Conservation (phyloP, 2,888 invertebrate genomes). For the Aquatica leii region DNA sequence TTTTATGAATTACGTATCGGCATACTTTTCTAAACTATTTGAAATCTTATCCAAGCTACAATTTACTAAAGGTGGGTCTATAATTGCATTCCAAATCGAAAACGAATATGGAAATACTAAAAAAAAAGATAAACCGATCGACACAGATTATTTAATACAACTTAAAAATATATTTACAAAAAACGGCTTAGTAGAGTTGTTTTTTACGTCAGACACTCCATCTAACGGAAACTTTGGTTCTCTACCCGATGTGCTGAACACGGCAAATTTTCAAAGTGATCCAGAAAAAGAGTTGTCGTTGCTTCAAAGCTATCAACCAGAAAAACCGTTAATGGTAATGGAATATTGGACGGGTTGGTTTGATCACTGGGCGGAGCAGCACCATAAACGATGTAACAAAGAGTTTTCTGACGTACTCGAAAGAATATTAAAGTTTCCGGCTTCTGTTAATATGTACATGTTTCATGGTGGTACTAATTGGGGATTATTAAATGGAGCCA, state of each 20-base stretch:
- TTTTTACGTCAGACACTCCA: slow-evolving; percentile 64
- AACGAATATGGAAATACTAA: slow-evolving; percentile 87
- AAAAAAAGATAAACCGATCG: slow-evolving; percentile 46
- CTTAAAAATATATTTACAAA: slow-evolving; percentile 55
- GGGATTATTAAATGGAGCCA: slow-evolving; percentile 66
- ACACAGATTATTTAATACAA: slow-evolving; percentile 56
- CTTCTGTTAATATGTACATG: slow-evolving; percentile 88
- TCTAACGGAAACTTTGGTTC: slow-evolving; percentile 54
- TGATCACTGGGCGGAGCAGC: slow-evolving; percentile 63
- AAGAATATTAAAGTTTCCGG: slow-evolving; percentile 50
- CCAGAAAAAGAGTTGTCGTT: slow-evolving; percentile 57
- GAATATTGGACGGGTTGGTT: slow-evolving; percentile 70
- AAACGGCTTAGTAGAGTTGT: slow-evolving; percentile 60
- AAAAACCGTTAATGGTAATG: slow-evolving; percentile 64
- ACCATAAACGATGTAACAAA: slow-evolving; percentile 41
- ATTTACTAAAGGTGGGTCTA: slow-evolving; percentile 81
- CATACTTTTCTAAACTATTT: slow-evolving; percentile 64
- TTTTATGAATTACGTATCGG: slow-evolving; percentile 61
- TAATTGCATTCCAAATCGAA: slow-evolving; percentile 89
- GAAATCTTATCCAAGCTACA: slow-evolving; percentile 63
- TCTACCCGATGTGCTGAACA: slow-evolving; percentile 59
- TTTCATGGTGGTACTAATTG: slow-evolving; percentile 93
- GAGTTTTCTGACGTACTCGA: slow-evolving; percentile 47
- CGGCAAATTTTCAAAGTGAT: slow-evolving; percentile 64
- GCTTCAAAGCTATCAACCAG: slow-evolving; percentile 55